Percentiles rank a stretch among this genome's conserved stretches.
phyloP scores from a whole-genome alignment of 2,797 vertebrate genomes.

The Girardinus metallicus region DNA sequence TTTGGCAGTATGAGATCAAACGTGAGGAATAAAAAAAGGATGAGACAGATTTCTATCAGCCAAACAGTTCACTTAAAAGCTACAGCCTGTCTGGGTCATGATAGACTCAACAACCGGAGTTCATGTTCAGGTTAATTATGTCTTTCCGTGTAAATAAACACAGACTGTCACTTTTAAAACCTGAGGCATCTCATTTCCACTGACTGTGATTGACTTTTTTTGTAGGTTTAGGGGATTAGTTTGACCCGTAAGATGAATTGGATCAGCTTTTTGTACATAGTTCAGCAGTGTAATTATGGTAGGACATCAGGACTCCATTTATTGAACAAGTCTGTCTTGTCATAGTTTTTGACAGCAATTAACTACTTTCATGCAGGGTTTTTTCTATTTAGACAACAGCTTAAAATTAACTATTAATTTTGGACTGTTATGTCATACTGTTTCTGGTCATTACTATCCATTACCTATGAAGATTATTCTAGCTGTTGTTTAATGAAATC shows the following conservation, averaged over 20 bases:
- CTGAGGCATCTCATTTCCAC: slow-evolving; percentile 56
- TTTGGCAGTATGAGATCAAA: slow-evolving; percentile 10
- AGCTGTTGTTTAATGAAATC: background rate
- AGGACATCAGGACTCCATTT: slow-evolving; percentile 51
- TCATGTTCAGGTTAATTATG: slow-evolving; percentile 76
- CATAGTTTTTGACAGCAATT: slow-evolving; percentile 52
- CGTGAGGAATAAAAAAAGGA: background rate
- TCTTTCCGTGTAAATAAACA: slow-evolving; percentile 74
- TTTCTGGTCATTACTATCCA: slow-evolving; percentile 31
- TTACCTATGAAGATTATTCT: background rate
- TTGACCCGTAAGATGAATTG: slow-evolving; percentile 68
- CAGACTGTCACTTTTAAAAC: slow-evolving; percentile 62
- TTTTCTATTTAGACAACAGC: slow-evolving; percentile 12
- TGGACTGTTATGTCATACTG: slow-evolving; percentile 27
- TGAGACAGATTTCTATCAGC: slow-evolving; percentile 23
- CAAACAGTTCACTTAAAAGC: slow-evolving; percentile 19
- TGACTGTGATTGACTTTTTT: slow-evolving; percentile 74
- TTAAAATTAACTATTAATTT: slow-evolving; percentile 41
- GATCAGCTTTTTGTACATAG: slow-evolving; percentile 65
- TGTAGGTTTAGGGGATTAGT: slow-evolving; percentile 73
- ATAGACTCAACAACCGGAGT: slow-evolving; percentile 56
- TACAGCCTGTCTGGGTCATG: slow-evolving; percentile 22
- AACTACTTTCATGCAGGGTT: slow-evolving; percentile 39
- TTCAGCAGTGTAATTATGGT: slow-evolving; percentile 62
- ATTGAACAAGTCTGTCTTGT: slow-evolving; percentile 60